Evolutionary conservation across 2,888 invertebrate genomes (phyloP).

Genomic region (Idaea straminata): DNA sequence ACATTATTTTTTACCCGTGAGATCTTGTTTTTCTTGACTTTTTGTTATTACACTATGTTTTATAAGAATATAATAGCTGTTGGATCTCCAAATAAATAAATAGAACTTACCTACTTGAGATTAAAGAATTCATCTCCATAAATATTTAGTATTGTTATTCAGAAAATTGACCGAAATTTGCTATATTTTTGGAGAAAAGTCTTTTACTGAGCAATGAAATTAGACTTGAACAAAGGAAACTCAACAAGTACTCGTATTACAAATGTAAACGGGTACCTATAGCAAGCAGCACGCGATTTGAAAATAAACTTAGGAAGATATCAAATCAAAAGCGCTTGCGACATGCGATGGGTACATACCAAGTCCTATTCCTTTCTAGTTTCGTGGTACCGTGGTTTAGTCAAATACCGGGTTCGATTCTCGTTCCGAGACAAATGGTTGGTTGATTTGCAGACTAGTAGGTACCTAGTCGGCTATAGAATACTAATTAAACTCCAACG

Average conservation of each 20-base stretch:
- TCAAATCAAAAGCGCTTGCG: conserved; percentile 60
- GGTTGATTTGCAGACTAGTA: background rate
- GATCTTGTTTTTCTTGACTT: too few relatives aligned
- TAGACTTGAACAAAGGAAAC: conserved; percentile 53
- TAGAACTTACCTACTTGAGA: too few relatives aligned
- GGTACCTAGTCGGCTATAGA: background rate
- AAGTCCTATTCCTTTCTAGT: background rate
- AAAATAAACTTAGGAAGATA: conserved; percentile 76
- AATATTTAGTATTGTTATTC: too few relatives aligned
- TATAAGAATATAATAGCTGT: too few relatives aligned
- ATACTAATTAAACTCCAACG: background rate
- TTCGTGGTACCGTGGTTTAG: background rate
- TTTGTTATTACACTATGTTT: too few relatives aligned
- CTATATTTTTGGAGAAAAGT: too few relatives aligned
- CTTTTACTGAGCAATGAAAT: conserved; percentile 23
- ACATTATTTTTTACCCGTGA: too few relatives aligned
- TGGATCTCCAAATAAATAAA: too few relatives aligned
- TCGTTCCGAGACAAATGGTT: background rate
- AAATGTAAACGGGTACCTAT: conserved; percentile 47
- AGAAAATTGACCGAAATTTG: too few relatives aligned
- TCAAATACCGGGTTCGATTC: background rate
- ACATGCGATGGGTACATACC: conserved; percentile 53
- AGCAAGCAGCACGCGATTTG: conserved; percentile 64
- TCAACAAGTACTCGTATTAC: conserved; percentile 64
- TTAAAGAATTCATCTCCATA: too few relatives aligned